Conservation (phyloP, 1,140 invertebrate genomes). For the Eubasilissa regina region DNA sequence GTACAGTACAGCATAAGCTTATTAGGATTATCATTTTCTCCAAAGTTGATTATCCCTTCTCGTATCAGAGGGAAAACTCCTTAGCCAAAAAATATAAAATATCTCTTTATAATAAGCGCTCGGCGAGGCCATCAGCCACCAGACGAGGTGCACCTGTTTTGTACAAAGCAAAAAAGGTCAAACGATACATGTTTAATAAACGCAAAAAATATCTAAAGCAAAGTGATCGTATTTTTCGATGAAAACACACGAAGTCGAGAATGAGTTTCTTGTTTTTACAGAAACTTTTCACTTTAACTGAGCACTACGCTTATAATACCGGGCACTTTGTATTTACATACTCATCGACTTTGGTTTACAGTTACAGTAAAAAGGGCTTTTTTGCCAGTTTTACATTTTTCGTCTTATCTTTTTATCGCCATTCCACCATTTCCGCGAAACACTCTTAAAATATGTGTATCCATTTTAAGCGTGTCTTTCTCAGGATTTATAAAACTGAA, state of each 20-base stretch:
- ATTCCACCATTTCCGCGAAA: constrained; percentile 16
- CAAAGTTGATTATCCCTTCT: constrained; percentile 11
- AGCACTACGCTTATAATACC: constrained; percentile 26
- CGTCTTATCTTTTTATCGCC: constrained; percentile 35
- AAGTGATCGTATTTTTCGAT: constrained; percentile 39
- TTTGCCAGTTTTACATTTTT: constrained; percentile 10
- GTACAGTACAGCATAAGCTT: constrained; percentile 16
- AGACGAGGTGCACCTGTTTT: constrained; percentile 12
- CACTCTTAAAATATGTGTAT: constrained; percentile 20
- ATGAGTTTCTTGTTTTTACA: constrained; percentile 27
- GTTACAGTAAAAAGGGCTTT: constrained; percentile 13
- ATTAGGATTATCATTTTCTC: constrained; percentile 5
- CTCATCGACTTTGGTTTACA: constrained; percentile 32
- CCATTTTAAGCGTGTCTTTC: constrained; percentile 10
- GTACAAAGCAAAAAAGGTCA: constrained; percentile 24
- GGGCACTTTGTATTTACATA: constrained; percentile 32
- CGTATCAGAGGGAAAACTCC: constrained; percentile 7
- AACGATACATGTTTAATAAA: constrained; percentile 37
- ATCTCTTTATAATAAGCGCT: constrained; percentile 28
- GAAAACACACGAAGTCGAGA: constrained; percentile 11
- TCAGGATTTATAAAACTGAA: neutral
- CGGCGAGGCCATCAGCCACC: neutral
- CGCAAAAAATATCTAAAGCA: constrained; percentile 26
- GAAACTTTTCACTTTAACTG: constrained; percentile 40
- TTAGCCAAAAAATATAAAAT: constrained; percentile 26